Evolutionary conservation across 1,140 invertebrate genomes (phyloP).

Genomic region (Macrotrachela quadricornifera): DNA sequence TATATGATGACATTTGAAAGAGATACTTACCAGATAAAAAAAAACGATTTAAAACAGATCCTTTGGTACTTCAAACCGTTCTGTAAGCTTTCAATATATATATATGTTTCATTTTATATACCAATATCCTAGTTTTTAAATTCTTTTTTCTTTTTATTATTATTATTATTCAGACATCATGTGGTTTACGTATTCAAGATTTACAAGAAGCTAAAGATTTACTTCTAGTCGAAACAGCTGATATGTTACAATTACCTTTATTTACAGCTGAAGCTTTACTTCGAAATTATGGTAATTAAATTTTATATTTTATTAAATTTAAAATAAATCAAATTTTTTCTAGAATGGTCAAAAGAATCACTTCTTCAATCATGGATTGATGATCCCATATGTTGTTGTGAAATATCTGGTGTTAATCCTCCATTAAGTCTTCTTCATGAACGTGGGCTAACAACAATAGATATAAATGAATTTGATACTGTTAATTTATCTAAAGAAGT

Average conservation of each 20-base stretch:
- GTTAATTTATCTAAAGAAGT: constrained; percentile 13
- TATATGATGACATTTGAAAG: too few species aligned
- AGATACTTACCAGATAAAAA: too few species aligned
- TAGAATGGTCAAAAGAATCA: constrained; percentile 49
- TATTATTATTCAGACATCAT: constrained; percentile 33
- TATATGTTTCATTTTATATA: too few species aligned
- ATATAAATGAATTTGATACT: not conserved
- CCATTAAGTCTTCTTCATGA: constrained; percentile 30
- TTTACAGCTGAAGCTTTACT: constrained; percentile 50
- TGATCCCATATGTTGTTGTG: constrained; percentile 43
- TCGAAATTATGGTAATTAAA: constrained; percentile 41
- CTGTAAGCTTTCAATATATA: too few species aligned
- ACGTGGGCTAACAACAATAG: constrained; percentile 10
- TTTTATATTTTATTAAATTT: not conserved
- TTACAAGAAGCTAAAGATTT: constrained; percentile 53
- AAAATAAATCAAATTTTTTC: constrained; percentile 9
- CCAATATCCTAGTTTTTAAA: too few species aligned
- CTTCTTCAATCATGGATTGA: constrained; percentile 48
- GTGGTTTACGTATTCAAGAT: constrained; percentile 44
- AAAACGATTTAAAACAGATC: too few species aligned
- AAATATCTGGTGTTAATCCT: constrained; percentile 37
- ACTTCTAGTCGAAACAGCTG: constrained; percentile 47
- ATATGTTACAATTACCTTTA: constrained; percentile 48
- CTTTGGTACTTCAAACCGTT: too few species aligned
- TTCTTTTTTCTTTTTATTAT: too few species aligned